These are phyloP conservation scores for Prorops nasuta DNA, from an alignment of 1,140 invertebrate species.

Conservation along the genomic window DNA sequence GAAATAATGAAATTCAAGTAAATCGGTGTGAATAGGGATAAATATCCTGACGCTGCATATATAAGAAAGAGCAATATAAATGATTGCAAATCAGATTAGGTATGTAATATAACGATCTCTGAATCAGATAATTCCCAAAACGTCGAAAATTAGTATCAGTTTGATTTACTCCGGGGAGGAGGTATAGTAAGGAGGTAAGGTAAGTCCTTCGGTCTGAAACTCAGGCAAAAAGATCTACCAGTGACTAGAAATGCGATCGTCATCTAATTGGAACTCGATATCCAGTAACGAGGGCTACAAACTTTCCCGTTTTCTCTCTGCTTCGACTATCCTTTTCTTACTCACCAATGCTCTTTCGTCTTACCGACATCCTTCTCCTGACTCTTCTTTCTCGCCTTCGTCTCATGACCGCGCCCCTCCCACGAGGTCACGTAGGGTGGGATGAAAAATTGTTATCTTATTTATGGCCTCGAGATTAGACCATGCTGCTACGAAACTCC, in stretches of 20 bases:
- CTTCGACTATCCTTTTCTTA: slow-evolving; percentile 15
- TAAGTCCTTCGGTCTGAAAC: slow-evolving; percentile 31
- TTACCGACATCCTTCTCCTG: slow-evolving; percentile 3
- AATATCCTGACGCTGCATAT: too few species aligned
- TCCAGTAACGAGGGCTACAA: slow-evolving; percentile 46
- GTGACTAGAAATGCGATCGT: slow-evolving; percentile 45
- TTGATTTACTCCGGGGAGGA: slow-evolving; percentile 40
- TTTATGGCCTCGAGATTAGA: slow-evolving; percentile 45
- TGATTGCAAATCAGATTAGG: slow-evolving; percentile 9
- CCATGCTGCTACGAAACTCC: slow-evolving; percentile 22
- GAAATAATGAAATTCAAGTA: too few species aligned
- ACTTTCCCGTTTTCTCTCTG: slow-evolving; percentile 41
- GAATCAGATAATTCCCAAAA: slow-evolving; percentile 43
- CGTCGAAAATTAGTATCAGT: slow-evolving; percentile 42
- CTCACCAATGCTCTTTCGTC: too few species aligned
- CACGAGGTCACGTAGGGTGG: slow-evolving; percentile 12
- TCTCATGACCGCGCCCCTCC: slow-evolving; percentile 19
- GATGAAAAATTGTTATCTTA: slow-evolving; percentile 52
- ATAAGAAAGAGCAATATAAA: slow-evolving; percentile 10
- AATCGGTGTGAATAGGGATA: too few species aligned
- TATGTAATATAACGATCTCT: slow-evolving; percentile 1
- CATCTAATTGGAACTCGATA: slow-evolving; percentile 54
- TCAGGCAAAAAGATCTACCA: slow-evolving; percentile 35
- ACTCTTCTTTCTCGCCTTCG: slow-evolving; percentile 13
- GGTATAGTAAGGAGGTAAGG: too few species aligned